Evolutionary conservation across 1,140 invertebrate genomes (phyloP), one percentile per base, ranked within the genome.

Genomic region (Drosophila pruinosa): DNA sequence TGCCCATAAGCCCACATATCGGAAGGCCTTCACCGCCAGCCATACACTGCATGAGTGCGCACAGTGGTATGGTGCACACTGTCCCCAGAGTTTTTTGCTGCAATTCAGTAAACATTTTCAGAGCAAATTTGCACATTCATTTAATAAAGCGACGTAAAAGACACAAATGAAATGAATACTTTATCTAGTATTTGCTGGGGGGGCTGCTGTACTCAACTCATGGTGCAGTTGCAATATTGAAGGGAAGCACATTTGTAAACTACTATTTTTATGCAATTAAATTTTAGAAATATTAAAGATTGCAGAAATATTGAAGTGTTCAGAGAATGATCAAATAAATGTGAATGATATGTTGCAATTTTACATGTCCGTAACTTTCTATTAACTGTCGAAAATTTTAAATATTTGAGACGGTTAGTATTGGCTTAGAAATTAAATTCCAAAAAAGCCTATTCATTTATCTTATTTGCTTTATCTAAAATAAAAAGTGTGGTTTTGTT

Each of bases 61-160:
- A 31, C 71, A 61, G 47, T 72, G 73, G 45, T 90, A 89, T 43
- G 89, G 89, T 3, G 75, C 81, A 6, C 75, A 89, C 48, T 90
- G 89, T 64, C 80, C 80, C 31, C 78, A 89, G 36, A 90, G 89
- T 71, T 90, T 89, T 79, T 68, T 90, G 61, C 43, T 78, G 39
- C 59, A 70, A 15, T 65, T 80, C 4, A 90, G 57, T 12, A 47
- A 73, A 59, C 68, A 54, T 4, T 81, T 90, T 19, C 75, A 73
- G 8, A 36, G 36, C 19, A 77, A 70, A 63, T 63, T 54, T 54
- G 17, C 41, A 21, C 52, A 64, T 22, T 22, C 48, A 56, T 70
- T 70, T 56, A 70, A 70, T 56, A 64, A 64, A 70, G 31, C 22
- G 39, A 22, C 28, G 56, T 52, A 36, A 53, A 36, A 50, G n/a